These are phyloP conservation scores for Coryphaenoides rupestris DNA, from an alignment of 2,113 vertebrate genomes.

Conservation along the genomic window DNA sequence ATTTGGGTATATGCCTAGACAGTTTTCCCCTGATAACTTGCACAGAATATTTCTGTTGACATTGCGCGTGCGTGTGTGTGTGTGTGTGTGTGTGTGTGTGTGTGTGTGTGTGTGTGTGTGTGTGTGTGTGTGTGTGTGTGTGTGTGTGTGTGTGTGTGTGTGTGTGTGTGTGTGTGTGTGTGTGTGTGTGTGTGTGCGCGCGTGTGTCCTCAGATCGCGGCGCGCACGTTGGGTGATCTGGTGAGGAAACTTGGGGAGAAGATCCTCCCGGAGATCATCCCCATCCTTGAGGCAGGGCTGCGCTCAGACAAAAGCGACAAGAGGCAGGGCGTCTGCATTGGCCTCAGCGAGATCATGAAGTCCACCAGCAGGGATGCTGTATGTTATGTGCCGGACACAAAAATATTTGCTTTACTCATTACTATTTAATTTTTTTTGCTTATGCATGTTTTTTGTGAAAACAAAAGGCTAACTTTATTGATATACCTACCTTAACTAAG, in stretches of 20 bases:
- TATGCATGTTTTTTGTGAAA: too few species aligned
- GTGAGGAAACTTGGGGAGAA: conserved; percentile 98
- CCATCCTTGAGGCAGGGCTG: conserved; percentile 92
- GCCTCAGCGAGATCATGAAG: conserved; percentile 98
- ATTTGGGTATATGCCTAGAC: too few species aligned
- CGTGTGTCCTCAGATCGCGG: conserved; percentile 82
- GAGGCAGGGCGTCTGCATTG: conserved; percentile 96
- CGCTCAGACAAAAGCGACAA: conserved; percentile 94
- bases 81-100: too few species aligned
- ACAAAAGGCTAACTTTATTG: too few species aligned
- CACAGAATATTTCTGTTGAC: too few species aligned
- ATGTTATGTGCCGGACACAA: conserved; percentile 47
- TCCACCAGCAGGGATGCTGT: conserved; percentile 97
- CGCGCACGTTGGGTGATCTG: conserved; percentile 92
- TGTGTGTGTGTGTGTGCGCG: background rate
- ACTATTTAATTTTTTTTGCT: too few species aligned
- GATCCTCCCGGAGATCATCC: conserved; percentile 97
- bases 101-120: too few species aligned
- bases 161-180: background rate
- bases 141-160: too few species aligned
- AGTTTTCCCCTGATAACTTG: too few species aligned
- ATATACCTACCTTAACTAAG: too few species aligned
- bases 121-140: too few species aligned
- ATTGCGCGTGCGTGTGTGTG: too few species aligned
- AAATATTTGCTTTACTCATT: background rate